These are phyloP conservation scores for Ametastegia equiseti DNA, from an alignment of 2,888 invertebrate genomes.

Conservation along the genomic window DNA sequence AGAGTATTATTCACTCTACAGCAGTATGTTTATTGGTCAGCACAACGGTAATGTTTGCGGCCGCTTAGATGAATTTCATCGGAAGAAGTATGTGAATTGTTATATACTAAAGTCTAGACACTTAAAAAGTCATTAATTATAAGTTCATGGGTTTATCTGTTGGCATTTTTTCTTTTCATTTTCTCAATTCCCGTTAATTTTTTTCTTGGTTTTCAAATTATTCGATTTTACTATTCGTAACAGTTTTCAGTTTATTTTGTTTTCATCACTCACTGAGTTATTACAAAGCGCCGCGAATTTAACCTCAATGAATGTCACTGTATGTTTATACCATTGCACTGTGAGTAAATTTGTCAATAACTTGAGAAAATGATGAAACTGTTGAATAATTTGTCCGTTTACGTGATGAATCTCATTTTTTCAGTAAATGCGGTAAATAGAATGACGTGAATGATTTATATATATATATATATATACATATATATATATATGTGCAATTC, in stretches of 20 bases:
- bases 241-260: not conserved
- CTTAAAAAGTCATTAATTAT: conserved; percentile 31
- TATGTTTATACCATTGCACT: conserved; percentile 3
- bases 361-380: not conserved
- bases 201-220: not conserved
- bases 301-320: conserved; percentile 9
- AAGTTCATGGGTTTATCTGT: conserved; percentile 4
- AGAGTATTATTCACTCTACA: not conserved
- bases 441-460: not conserved
- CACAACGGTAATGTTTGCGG: conserved; percentile 3
- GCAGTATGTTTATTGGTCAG: conserved; percentile 12
- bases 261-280: conserved; percentile 29
- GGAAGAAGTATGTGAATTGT: conserved; percentile 39
- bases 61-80: conserved; percentile 12
- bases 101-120: not conserved
- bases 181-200: not conserved
- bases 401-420: not conserved
- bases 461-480: no score
- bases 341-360: conserved; percentile 7
- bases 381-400: not conserved
- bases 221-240: not conserved
- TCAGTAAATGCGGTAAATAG: not conserved
- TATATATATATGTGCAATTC: no score
- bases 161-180: not conserved
- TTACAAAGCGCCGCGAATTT: conserved; percentile 22